phyloP scores from a whole-genome alignment of 2,888 invertebrate species.

The Pristionchus mayeri region DNA sequence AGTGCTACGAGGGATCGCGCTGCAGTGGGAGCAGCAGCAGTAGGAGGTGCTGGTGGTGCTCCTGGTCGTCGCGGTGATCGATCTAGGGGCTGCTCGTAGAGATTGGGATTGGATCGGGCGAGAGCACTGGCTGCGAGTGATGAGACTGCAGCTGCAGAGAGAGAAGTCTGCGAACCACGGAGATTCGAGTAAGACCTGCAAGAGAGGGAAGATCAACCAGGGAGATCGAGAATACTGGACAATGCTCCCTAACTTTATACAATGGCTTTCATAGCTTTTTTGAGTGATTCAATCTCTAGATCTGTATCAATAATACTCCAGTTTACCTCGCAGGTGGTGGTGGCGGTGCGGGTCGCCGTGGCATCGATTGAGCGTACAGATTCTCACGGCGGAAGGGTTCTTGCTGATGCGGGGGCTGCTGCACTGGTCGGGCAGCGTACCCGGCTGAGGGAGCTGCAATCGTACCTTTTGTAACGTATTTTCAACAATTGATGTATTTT shows the following conservation, averaged over 20 bases:
- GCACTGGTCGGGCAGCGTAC: neutral
- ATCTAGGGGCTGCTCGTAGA: conserved; percentile 48
- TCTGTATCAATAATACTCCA: neutral
- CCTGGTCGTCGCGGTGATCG: conserved; percentile 4
- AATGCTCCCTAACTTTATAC: too few relatives aligned
- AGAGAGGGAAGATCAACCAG: neutral
- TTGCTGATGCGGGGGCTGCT: neutral
- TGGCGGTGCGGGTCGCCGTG: conserved; percentile 23
- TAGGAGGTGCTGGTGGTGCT: neutral
- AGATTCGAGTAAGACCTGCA: conserved; percentile 16
- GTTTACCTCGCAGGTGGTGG: conserved; percentile 29
- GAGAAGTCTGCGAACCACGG: conserved; percentile 29
- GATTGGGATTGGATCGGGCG: conserved; percentile 38
- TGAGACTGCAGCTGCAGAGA: conserved; percentile 29
- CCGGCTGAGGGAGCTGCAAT: neutral
- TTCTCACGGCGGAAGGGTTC: conserved; percentile 2
- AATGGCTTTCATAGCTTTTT: neutral
- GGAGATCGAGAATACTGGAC: too few relatives aligned
- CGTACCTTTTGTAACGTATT: neutral
- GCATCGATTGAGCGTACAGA: conserved; percentile 33
- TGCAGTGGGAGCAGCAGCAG: neutral
- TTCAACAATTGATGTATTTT: too few relatives aligned
- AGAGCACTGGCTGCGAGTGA: conserved; percentile 17
- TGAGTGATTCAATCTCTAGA: neutral
- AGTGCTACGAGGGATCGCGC: conserved; percentile 9